These are phyloP conservation scores for Drosophila erecta DNA, from an alignment of 1,140 invertebrate genomes.

Conservation along the genomic window DNA sequence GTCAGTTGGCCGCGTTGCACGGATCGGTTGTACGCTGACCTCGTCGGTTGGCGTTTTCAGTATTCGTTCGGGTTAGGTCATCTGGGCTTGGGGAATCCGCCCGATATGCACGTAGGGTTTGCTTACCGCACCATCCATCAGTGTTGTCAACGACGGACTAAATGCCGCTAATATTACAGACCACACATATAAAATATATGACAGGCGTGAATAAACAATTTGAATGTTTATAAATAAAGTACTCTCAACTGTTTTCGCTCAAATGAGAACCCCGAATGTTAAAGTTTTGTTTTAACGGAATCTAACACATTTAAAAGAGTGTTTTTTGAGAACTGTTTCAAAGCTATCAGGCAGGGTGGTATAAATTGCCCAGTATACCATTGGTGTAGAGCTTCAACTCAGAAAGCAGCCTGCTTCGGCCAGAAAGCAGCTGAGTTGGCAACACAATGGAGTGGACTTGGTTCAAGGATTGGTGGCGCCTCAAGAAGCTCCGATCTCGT, in stretches of 20 bases:
- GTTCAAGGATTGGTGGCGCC: conserved; percentile 91
- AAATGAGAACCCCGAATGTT: too few species aligned
- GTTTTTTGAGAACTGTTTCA: too few species aligned
- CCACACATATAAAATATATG: not conserved
- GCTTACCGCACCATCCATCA: not conserved
- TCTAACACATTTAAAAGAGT: not conserved
- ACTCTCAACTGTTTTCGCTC: too few species aligned
- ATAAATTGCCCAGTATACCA: too few species aligned
- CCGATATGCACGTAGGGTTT: not conserved
- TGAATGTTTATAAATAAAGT: not conserved
- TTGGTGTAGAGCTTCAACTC: too few species aligned
- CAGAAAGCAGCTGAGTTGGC: not conserved
- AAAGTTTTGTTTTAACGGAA: too few species aligned
- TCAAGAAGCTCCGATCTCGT: conserved; percentile 87
- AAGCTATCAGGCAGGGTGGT: too few species aligned
- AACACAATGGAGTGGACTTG: conserved; percentile 89
- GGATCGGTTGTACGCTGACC: conserved; percentile 1
- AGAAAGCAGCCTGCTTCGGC: not conserved
- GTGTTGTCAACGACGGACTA: not conserved
- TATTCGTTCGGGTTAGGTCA: not conserved
- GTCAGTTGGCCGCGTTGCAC: conserved; percentile 5
- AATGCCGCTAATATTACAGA: not conserved
- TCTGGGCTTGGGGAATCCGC: not conserved
- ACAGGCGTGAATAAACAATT: not conserved
- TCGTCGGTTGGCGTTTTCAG: not conserved